Evolutionary conservation across 2,888 invertebrate species (phyloP).

Genomic region (Orthonychiurus folsomi): DNA sequence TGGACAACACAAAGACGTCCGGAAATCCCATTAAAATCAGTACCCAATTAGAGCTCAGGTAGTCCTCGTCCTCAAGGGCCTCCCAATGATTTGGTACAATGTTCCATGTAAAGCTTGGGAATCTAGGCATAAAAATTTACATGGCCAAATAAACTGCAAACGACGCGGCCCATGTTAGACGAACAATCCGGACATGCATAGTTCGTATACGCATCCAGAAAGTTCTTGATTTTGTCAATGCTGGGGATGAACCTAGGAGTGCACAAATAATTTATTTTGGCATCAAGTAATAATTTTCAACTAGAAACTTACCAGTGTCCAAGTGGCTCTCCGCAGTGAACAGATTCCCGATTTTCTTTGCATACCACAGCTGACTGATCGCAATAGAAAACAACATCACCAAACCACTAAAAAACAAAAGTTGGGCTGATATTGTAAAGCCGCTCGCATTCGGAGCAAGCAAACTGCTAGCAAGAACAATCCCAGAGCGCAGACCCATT

Average conservation of each 20-base stretch:
- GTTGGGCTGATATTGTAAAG: background rate
- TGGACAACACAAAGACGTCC: background rate
- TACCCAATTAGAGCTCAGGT: background rate
- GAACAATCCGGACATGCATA: background rate
- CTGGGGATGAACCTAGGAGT: background rate
- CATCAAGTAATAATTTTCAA: no score
- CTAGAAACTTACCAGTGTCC: background rate
- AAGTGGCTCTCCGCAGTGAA: background rate
- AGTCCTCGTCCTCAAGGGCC: background rate
- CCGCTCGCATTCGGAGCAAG: background rate
- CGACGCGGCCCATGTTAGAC: background rate
- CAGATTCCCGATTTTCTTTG: background rate
- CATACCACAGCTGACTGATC: background rate
- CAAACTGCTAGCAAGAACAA: background rate
- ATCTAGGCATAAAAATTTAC: background rate
- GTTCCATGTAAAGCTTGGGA: background rate
- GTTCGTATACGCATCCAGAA: background rate
- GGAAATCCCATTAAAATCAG: background rate
- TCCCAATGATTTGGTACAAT: background rate
- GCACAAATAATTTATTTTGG: no score
- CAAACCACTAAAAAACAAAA: background rate
- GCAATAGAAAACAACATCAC: background rate
- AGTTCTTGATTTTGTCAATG: background rate
- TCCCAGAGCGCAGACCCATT: background rate
- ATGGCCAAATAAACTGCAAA: background rate